Base-by-base conservation (phyloP, 2,888 invertebrate species). In the Listrodromus nycthemerus region DNA sequence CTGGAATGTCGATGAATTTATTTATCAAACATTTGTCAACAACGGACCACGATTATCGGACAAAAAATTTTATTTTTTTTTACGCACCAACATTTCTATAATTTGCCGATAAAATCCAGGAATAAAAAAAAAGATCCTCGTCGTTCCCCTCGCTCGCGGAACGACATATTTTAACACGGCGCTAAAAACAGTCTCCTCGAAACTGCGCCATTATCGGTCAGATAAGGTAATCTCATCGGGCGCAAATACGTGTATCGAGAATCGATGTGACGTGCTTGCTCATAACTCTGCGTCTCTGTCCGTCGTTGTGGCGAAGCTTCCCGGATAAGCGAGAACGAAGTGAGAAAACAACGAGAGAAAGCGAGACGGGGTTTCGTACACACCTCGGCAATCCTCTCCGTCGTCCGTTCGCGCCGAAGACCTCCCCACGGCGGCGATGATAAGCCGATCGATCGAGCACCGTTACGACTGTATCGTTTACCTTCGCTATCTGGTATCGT, bases 191-290 rank as follows among this genome's bases (percentile, higher is more conserved):
- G 48, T 66, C 63, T 21, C 58, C 7, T 27, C 24, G 10, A 19
- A 66, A 37, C 33, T 58, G 33, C 50, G 24, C 58, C 58, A 30
- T 67, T 61, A 67, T 73, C 50, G 50, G 13, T 16, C 4, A 45
- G 78, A 82, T 75, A 67, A 30, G 63, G 78, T 65, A 74, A 78
- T 82, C 78, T 78, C 37, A 69, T 78, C 27, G 82, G 74, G 74
- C 24, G 63, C 69, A 74, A 82, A 74, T 82, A 65, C 76, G 48
- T 77, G 33, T 78, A 74, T 74, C 69, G 82, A 78, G 52, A 82
- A 78, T 82, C 63, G 69, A 74, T 74, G 69, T 48, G 63, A 63
- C 69, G 50, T 45, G n/a, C 48, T 78, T 37, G 58, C 58, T 55
- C 74, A 65, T 79, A 74, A 79, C 24, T 78, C 77, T 50, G 33